Conservation (phyloP, 2,888 invertebrate species). For the Germaria angustata region DNA sequence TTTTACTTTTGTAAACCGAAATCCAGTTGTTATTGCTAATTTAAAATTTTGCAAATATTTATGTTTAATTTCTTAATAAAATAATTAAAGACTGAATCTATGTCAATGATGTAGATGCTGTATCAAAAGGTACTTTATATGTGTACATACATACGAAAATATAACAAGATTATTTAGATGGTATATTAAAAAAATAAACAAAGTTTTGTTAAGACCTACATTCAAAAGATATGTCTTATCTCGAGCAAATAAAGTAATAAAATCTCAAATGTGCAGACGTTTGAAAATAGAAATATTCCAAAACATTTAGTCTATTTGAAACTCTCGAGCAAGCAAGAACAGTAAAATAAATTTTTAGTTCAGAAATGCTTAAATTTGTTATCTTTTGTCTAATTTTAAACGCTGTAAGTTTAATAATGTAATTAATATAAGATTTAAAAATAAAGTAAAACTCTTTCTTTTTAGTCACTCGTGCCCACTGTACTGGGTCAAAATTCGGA, state of each 20-base stretch:
- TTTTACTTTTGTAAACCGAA: too few relatives aligned
- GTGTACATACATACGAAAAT: not conserved
- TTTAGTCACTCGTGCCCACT: not conserved
- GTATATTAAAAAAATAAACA: not conserved
- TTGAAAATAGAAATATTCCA: not conserved
- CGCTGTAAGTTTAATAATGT: not conserved
- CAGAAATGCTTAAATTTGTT: not conserved
- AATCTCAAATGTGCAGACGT: not conserved
- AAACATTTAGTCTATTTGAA: not conserved
- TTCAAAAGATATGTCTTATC: slow-evolving; percentile 31
- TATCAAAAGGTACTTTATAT: not conserved
- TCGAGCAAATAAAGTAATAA: slow-evolving; percentile 12
- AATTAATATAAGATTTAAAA: not conserved
- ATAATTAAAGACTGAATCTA: too few relatives aligned
- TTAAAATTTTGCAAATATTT: too few relatives aligned
- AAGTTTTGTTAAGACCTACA: not conserved
- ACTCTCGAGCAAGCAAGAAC: not conserved
- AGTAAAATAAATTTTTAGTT: not conserved
- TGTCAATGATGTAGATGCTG: not conserved
- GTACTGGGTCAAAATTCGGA: slow-evolving; percentile 11
- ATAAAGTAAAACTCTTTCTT: not conserved
- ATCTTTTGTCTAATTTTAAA: not conserved
- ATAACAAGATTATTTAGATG: not conserved
- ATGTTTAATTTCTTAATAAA: too few relatives aligned
- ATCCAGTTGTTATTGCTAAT: too few relatives aligned